Evolutionary conservation across 2,113 vertebrate genomes (phyloP).

Genomic region (Gobiocypris rarus): DNA sequence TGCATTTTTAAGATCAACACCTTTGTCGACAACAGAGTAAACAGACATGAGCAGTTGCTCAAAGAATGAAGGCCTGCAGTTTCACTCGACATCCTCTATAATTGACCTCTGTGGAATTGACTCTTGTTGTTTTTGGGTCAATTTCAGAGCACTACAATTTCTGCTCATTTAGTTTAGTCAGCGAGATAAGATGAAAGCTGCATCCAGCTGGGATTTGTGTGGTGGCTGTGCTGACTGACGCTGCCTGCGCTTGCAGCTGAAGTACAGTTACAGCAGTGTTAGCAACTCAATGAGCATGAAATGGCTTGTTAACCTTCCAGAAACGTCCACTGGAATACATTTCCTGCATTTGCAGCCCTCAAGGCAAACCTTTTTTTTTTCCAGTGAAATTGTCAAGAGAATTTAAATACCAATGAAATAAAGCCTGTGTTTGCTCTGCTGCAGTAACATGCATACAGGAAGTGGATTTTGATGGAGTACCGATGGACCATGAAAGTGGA

Average conservation of each 20-base stretch:
- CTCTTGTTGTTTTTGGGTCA: constrained; percentile 12
- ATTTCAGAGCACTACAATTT: constrained; percentile 5
- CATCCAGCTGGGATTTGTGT: not conserved
- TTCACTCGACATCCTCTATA: not conserved
- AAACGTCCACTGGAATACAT: not conserved
- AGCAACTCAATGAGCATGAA: not conserved
- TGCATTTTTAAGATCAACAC: not conserved
- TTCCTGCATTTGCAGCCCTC: not conserved
- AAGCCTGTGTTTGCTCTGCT: not conserved
- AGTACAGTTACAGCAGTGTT: constrained; percentile 7
- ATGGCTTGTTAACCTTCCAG: not conserved
- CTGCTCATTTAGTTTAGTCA: constrained; percentile 32
- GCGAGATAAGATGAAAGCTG: constrained; percentile 18
- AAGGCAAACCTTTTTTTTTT: no score
- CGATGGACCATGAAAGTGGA: not conserved
- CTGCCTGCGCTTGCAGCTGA: not conserved
- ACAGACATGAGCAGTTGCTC: not conserved
- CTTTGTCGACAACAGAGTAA: not conserved
- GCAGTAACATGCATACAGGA: constrained; percentile 28
- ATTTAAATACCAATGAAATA: not conserved
- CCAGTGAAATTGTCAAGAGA: not conserved
- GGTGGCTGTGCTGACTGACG: not conserved
- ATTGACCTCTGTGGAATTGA: not conserved
- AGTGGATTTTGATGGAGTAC: constrained; percentile 2
- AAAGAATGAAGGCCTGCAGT: not conserved